Percentiles rank a stretch among this genome's conserved stretches.
phyloP scores from a whole-genome alignment of 2,888 invertebrate genomes.

The Lithophane socia region DNA sequence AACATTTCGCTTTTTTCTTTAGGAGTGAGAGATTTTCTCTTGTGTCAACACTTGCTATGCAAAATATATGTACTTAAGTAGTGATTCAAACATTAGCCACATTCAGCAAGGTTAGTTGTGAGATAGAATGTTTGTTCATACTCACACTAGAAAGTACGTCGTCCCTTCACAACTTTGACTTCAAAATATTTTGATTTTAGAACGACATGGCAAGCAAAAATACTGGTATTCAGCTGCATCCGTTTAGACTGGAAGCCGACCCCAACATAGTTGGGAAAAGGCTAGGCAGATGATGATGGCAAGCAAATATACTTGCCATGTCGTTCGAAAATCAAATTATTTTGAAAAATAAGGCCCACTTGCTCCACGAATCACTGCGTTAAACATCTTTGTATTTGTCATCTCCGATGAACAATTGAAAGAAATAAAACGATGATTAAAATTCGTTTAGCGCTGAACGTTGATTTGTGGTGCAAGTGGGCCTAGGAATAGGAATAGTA shows the following conservation, averaged over 20 bases:
- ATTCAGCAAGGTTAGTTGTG: not conserved
- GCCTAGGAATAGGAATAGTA: not conserved
- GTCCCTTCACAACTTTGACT: no score
- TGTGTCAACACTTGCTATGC: not conserved
- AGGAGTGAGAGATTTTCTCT: not conserved
- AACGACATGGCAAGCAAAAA: no score
- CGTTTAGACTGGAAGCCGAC: no score
- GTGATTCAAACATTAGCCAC: not conserved
- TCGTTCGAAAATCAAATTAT: not conserved
- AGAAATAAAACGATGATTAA: not conserved
- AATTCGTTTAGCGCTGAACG: not conserved
- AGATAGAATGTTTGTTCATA: no score
- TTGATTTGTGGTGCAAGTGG: not conserved
- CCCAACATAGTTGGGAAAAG: no score
- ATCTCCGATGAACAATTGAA: not conserved
- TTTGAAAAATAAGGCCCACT: not conserved
- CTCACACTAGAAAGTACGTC: no score
- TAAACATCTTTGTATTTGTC: not conserved
- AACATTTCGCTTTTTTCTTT: constrained; percentile 1
- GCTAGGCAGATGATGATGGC: no score
- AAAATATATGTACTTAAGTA: no score
- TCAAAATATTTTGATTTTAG: no score
- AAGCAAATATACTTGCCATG: no score
- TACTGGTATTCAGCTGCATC: no score
- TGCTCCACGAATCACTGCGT: not conserved